Evolutionary conservation across 1,140 invertebrate species (phyloP), one percentile per base, ranked within the genome.

Genomic region (Habropoda laboriosa): DNA sequence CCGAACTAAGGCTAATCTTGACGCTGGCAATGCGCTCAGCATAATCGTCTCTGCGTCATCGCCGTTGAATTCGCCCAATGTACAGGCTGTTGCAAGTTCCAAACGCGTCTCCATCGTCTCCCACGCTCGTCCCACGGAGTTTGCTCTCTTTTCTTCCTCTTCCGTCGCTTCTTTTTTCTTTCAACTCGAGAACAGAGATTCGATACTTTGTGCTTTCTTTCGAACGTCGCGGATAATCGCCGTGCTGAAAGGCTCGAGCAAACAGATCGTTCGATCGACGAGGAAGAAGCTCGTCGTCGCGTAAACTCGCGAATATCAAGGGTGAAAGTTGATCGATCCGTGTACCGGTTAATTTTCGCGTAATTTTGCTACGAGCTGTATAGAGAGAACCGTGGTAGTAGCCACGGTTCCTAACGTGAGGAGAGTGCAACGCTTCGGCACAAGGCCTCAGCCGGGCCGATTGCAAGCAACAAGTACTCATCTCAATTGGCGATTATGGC

Each of bases 401-500:
- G 63, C 51, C n/a, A 30, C n/a, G 8, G 55, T 42, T 77, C 40
- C 72, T 81, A 73, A 78, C 79, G 57, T 27, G 49, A 38, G 61
- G 10, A 77, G 81, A 87, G 79, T 79, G 81, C 79, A 82, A 82
- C 73, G 76, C 72, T 79, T 87, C 58, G 81, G 70, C 57, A 57
- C 81, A 80, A 88, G 84, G 88, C 79, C 79, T 81, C 67, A 72
- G 40, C 32, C 83, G 70, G 47, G 51, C 60, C 81, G 79, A 79
- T 82, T 71, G 78, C 83, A 74, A 47, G 80, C 64, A 83, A 83
- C 80, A 78, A 85, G 85, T 77, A 74, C 58, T 86, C 79, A 73
- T 87, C 85, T 87, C 90, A 90, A 90, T 90, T 90, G 87, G 80
- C 82, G 86, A 90, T 90, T 88, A 87, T 75, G 75, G 73, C 79